These are phyloP conservation scores for Diplolepis rosae DNA, from an alignment of 2,888 invertebrate genomes.

Conservation along the genomic window DNA sequence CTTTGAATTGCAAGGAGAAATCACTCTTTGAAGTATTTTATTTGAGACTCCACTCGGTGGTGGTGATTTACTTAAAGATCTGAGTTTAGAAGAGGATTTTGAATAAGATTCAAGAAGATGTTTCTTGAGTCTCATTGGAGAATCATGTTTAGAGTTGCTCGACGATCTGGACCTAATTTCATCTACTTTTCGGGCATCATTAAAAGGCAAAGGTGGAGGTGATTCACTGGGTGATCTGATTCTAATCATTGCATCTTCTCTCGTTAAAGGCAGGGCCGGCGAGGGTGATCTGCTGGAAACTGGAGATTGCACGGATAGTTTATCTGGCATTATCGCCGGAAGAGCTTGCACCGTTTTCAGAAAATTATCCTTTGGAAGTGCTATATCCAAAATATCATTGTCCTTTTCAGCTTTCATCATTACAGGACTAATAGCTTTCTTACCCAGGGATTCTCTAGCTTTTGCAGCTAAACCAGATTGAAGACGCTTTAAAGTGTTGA, in stretches of 20 bases:
- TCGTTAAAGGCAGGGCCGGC: conserved; percentile 65
- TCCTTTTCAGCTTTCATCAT: conserved; percentile 63
- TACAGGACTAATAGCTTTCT: conserved; percentile 73
- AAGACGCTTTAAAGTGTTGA: conserved; percentile 80
- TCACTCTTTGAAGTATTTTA: not conserved
- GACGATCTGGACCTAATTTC: conserved; percentile 47
- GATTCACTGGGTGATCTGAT: conserved; percentile 61
- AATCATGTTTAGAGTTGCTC: conserved; percentile 40
- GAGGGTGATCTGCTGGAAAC: conserved; percentile 68
- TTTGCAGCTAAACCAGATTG: conserved; percentile 81
- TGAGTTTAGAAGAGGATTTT: conserved; percentile 38
- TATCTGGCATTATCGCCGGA: conserved; percentile 37
- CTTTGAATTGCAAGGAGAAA: conserved; percentile 45
- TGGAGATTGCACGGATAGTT: conserved; percentile 50
- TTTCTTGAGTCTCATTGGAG: conserved; percentile 40
- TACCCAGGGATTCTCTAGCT: conserved; percentile 81
- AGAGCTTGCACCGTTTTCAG: conserved; percentile 49
- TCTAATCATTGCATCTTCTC: conserved; percentile 63
- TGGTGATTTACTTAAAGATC: conserved; percentile 42
- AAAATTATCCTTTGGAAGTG: conserved; percentile 69
- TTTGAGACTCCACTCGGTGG: not conserved
- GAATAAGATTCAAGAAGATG: conserved; percentile 32
- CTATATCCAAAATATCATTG: conserved; percentile 61
- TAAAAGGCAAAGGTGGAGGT: conserved; percentile 51
- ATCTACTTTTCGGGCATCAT: not conserved